Base-by-base conservation (phyloP, 2,888 invertebrate genomes). In the Eugnorisma glareosa region DNA sequence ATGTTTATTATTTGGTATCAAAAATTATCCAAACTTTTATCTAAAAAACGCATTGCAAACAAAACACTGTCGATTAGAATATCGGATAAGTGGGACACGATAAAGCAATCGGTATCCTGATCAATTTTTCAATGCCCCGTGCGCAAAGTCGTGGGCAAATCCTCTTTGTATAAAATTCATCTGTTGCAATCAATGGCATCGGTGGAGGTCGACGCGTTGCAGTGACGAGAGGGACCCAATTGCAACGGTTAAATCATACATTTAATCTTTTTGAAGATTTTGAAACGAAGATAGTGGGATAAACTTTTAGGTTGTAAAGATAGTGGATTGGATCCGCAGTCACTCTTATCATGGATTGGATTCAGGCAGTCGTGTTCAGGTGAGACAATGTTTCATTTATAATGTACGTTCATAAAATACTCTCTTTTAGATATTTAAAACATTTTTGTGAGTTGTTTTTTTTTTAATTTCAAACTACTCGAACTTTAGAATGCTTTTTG, bases 341-440 rank as follows among this genome's bases (percentile, higher is more conserved):
- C 51, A 61, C 1, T 68, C 1, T 37, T 54, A 79, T 45, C 79
- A 77, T 77, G 77, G 45, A 54, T 79, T 77, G 63, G 77, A 37
- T 77, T 71, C 77, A 24, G 7, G 77, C 40, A 40, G 79, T 79
- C 64, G 77, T 79, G 35, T 72, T 72, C 8, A 59, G 77, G 77
- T 78, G 6, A 43, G 35, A 35, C 3, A 35, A 35, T 5, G 2
- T 35, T 35, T n/a, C n/a, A n/a, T n/a, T n/a, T n/a, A n/a, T n/a
- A n/a, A n/a, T n/a, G n/a, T n/a, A n/a, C n/a, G n/a, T n/a, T n/a
- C n/a, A n/a, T n/a, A n/a, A n/a, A 10, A 10, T 24, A 54, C n/a
- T 24, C 11, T 3, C 51, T 51, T 51, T n/a, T 51, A 51, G 10
- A 24, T 51, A 51, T 51, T 51, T 51, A 48, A 48, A 1, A 48